A percentile compares a stretch with the other conserved stretches of the same genome.
phyloP scores from a whole-genome alignment of 1,140 invertebrate genomes.

The Hylyphantes graminicola region DNA sequence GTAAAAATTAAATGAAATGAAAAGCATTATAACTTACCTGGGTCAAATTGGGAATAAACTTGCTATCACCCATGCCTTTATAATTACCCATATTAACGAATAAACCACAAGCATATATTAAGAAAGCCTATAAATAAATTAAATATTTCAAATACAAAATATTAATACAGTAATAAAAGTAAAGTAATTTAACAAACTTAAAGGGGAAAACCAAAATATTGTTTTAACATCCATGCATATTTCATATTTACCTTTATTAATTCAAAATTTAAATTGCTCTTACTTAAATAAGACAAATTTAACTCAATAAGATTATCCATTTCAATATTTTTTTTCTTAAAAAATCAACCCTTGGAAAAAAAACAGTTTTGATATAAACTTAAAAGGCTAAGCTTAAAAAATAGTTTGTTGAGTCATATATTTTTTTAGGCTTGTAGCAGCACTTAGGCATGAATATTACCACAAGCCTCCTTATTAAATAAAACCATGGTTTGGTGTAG shows the following conservation, averaged over 20 bases:
- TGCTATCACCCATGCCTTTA: slow-evolving; percentile 90
- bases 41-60: slow-evolving; percentile 89
- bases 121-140: slow-evolving; percentile 75
- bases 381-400: too few species aligned
- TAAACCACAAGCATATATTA: slow-evolving; percentile 85
- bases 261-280: neutral
- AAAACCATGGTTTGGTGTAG: neutral
- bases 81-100: slow-evolving; percentile 93
- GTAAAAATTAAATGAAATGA: neutral
- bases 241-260: neutral
- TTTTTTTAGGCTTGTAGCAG: neutral
- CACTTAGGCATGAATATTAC: neutral
- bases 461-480: neutral
- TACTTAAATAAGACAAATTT: neutral
- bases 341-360: too few species aligned
- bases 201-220: neutral
- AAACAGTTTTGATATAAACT: too few species aligned
- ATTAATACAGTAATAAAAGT: neutral
- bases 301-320: neutral
- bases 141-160: neutral
- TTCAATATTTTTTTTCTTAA: neutral
- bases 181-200: neutral
- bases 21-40: slow-evolving; percentile 65
- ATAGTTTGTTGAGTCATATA: too few species aligned
- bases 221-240: neutral